Conservation (phyloP, 2,888 invertebrate genomes). For the Nomada fucata region DNA sequence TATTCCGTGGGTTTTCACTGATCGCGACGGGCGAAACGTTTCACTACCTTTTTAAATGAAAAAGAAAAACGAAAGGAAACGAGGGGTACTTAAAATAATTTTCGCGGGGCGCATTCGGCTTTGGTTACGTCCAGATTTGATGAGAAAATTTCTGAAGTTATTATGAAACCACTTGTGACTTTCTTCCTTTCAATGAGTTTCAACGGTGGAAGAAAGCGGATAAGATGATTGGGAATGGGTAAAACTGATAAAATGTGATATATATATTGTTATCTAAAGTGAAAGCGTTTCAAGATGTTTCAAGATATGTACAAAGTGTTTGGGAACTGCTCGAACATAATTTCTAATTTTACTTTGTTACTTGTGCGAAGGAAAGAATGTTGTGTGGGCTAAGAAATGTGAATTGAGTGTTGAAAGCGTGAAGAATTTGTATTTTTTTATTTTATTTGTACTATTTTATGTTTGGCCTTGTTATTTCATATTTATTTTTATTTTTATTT, state of each 20-base stretch:
- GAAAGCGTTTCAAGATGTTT: not conserved
- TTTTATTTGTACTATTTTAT: too few species aligned
- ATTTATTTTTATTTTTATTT: not conserved
- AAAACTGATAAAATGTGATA: not conserved
- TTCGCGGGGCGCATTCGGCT: not conserved
- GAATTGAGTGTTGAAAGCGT: too few species aligned
- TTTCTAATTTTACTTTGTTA: not conserved
- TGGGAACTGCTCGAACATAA: not conserved
- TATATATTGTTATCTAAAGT: not conserved
- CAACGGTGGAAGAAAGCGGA: constrained; percentile 17
- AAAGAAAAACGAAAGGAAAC: not conserved
- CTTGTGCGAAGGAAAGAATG: not conserved
- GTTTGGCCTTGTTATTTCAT: too few species aligned
- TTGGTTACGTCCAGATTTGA: not conserved
- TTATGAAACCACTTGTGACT: constrained; percentile 15
- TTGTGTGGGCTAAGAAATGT: not conserved
- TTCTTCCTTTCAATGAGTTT: constrained; percentile 29
- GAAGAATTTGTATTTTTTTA: not conserved
- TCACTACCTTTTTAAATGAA: not conserved
- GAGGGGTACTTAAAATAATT: not conserved
- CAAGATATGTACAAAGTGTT: not conserved
- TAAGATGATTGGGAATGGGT: constrained; percentile 2
- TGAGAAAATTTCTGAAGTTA: not conserved
- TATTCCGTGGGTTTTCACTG: not conserved
- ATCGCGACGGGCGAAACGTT: not conserved